Evolutionary conservation across 2,888 invertebrate species (phyloP).

Genomic region (Electrophaes corylata): DNA sequence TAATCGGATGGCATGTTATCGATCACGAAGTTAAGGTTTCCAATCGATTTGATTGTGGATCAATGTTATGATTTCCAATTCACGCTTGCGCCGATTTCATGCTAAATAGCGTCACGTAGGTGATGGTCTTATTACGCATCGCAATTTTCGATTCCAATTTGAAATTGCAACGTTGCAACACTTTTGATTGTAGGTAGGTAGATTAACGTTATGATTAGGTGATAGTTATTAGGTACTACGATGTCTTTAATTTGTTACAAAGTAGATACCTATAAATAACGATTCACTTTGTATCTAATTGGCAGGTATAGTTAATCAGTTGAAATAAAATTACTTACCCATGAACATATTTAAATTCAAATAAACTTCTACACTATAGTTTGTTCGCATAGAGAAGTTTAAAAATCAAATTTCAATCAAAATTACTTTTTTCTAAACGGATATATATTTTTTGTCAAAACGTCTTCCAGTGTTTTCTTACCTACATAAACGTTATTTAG

Average conservation of each 20-base stretch:
- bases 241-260: background rate
- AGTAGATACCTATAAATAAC: background rate
- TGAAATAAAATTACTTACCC: too few species aligned
- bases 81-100: conserved; percentile 79
- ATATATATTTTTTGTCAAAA: background rate
- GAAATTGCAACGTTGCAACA: conserved; percentile 54
- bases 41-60: conserved; percentile 80
- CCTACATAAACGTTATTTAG: conserved; percentile 38
- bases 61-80: conserved; percentile 84
- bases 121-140: conserved; percentile 60
- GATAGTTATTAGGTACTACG: background rate
- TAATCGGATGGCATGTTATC: conserved; percentile 79
- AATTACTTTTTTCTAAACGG: background rate
- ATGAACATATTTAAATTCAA: too few species aligned
- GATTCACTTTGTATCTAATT: background rate
- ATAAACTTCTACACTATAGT: too few species aligned
- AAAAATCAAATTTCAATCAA: background rate
- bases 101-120: conserved; percentile 83
- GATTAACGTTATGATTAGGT: conserved; percentile 27
- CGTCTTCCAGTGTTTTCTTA: background rate
- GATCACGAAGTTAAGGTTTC: conserved; percentile 80
- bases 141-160: conserved; percentile 75
- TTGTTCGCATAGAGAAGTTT: too few species aligned
- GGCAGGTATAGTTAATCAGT: too few species aligned
- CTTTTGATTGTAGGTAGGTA: conserved; percentile 37